These are phyloP conservation scores for Halictus rubicundus DNA, from an alignment of 1,140 invertebrate genomes.

Conservation along the genomic window DNA sequence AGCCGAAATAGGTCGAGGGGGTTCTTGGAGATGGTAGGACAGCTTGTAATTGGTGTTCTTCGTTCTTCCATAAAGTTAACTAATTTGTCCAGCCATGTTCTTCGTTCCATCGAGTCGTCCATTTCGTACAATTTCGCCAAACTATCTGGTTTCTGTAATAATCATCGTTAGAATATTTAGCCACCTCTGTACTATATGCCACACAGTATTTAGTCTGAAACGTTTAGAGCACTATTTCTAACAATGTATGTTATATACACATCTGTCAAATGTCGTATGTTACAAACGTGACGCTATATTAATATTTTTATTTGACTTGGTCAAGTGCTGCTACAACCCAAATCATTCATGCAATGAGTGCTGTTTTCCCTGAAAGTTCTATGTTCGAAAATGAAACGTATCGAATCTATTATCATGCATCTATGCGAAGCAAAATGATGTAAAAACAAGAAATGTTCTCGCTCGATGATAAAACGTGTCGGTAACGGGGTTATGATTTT, in stretches of 20 bases:
- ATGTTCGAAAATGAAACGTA: neutral
- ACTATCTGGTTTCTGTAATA: conserved; percentile 91
- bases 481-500: neutral
- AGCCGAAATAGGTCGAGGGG: conserved; percentile 98
- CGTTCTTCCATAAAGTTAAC: conserved; percentile 96
- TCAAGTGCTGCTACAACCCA: conserved; percentile 4
- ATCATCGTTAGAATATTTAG: conserved; percentile 15
- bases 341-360: conserved; percentile 23
- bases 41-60: conserved; percentile 94
- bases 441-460: neutral
- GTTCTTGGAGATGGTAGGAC: conserved; percentile 98
- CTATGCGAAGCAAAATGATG: conserved; percentile 12
- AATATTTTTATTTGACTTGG: conserved; percentile 8
- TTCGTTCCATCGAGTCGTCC: conserved; percentile 95
- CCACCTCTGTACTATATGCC: neutral
- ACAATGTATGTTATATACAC: neutral
- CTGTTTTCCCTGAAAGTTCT: neutral
- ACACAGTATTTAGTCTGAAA: neutral
- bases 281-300: conserved; percentile 19
- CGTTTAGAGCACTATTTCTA: conserved; percentile 9
- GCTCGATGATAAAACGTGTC: neutral
- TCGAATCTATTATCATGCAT: conserved; percentile 9
- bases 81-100: conserved; percentile 95
- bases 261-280: conserved; percentile 12
- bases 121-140: conserved; percentile 97